A percentile compares a stretch with the other conserved stretches of the same genome.
Conservation (phyloP, 2,797 vertebrate species). For the Rhincodon typus region DNA sequence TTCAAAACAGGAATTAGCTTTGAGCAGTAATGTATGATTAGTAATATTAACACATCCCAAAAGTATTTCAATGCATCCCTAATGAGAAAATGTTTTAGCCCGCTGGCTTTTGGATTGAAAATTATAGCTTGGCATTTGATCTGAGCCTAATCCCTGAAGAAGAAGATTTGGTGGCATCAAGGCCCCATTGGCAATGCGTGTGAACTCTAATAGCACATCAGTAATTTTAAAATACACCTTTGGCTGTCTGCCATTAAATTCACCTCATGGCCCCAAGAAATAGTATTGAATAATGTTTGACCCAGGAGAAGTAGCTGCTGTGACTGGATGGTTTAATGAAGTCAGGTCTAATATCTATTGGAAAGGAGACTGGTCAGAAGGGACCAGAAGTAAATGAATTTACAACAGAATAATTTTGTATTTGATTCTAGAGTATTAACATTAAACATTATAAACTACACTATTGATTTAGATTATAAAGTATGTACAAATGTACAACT, state of each 20-base stretch:
- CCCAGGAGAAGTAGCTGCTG: not conserved
- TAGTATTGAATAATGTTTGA: not conserved
- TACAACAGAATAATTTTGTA: not conserved
- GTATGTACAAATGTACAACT: not conserved
- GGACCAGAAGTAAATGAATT: not conserved
- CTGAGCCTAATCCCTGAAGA: not conserved
- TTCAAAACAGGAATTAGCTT: not conserved
- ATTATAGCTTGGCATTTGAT: not conserved
- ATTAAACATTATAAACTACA: not conserved
- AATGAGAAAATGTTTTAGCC: not conserved
- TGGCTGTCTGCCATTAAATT: not conserved
- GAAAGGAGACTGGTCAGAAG: not conserved
- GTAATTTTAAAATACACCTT: not conserved
- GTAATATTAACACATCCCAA: not conserved
- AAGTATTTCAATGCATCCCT: not conserved
- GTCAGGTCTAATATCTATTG: not conserved
- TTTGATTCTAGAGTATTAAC: not conserved
- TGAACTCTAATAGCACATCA: not conserved
- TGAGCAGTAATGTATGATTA: not conserved
- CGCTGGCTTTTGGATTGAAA: not conserved
- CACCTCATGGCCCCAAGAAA: not conserved
- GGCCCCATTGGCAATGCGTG: not conserved
- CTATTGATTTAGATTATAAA: not conserved
- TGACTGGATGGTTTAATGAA: not conserved
- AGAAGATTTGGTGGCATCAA: not conserved